A percentile compares a stretch with the other conserved stretches of the same genome.
These are phyloP conservation scores for Triplophysa bombifrons DNA, from an alignment of 2,797 vertebrate genomes.

Conservation along the genomic window DNA sequence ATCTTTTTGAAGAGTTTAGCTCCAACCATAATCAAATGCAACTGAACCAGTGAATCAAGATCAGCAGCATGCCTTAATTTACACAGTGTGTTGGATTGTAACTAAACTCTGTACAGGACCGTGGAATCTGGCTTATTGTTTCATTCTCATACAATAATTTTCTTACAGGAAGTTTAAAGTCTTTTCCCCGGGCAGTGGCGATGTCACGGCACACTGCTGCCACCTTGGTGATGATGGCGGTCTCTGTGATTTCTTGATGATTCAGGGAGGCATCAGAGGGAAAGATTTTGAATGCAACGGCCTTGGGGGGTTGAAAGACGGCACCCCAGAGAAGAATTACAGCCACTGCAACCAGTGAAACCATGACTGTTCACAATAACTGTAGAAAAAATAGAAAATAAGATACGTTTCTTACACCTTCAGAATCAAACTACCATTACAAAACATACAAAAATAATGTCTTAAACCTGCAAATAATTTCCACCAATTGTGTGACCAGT, in stretches of 20 bases:
- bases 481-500: not conserved
- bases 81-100: not conserved
- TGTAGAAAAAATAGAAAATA: not conserved
- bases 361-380: not conserved
- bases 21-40: not conserved
- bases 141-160: not conserved
- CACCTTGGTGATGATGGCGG: slow-evolving; percentile 11
- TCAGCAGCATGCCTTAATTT: not conserved
- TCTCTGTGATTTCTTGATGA: slow-evolving; percentile 34
- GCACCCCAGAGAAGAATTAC: slow-evolving; percentile 12
- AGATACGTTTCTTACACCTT: not conserved
- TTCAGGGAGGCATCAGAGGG: slow-evolving; percentile 5
- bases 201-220: slow-evolving; percentile 4
- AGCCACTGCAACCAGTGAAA: not conserved
- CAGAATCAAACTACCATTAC: not conserved
- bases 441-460: not conserved
- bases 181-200: not conserved
- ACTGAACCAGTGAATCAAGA: not conserved
- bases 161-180: slow-evolving; percentile 14
- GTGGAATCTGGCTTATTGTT: not conserved
- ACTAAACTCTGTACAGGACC: not conserved
- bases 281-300: not conserved
- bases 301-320: not conserved
- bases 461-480: not conserved
- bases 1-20: no score